Evolutionary conservation across 2,113 vertebrate species (phyloP), one percentile per base, ranked within the genome.

Genomic region (Morone chrysops): DNA sequence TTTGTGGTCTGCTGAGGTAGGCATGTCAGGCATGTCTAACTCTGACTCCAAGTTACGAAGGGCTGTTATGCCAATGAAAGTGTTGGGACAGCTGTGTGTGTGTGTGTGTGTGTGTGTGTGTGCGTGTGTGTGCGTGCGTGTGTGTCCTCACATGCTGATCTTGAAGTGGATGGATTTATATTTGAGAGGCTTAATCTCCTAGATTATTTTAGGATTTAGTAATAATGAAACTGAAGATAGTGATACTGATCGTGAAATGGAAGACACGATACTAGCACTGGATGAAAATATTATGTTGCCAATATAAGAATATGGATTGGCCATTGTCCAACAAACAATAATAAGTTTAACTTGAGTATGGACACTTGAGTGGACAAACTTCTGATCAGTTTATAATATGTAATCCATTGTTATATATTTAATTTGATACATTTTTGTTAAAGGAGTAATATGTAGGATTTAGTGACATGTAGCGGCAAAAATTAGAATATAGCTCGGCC

Each of bases 71-170:
- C 74, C 86, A 91, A n/a, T 75, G 91, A 93, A 91, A 93, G 90
- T 94, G 93, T 85, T 87, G 81, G 79, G 81, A 91, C 94, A 95
- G 93, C 94, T 95, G 93, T 76, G 73, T 66, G 84, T 61, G 78
- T 51, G 65, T 56, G 50, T 45, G 31, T 31, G 31, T 31, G 31
- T 2, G 31, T 31, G 31, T 31, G 31, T 31, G 31, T 31, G 31
- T 31, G 31, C 3, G 31, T 31, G 31, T 31, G 31, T 31, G 31
- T 31, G 31, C 3, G 31, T 31, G 31, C 3, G 51, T 47, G 62
- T 20, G 31, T 61, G 18, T 56, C 22, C n/a, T 41, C 8, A 36
- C 48, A 74, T 62, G 31, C 80, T 68, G 70, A 62, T 67, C 45
- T 65, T 45, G 56, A 77, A 72, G 65, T 8, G 31, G 13, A 41